Base-by-base conservation (phyloP, 2,888 invertebrate genomes). In the Lasioglossum lativentre region DNA sequence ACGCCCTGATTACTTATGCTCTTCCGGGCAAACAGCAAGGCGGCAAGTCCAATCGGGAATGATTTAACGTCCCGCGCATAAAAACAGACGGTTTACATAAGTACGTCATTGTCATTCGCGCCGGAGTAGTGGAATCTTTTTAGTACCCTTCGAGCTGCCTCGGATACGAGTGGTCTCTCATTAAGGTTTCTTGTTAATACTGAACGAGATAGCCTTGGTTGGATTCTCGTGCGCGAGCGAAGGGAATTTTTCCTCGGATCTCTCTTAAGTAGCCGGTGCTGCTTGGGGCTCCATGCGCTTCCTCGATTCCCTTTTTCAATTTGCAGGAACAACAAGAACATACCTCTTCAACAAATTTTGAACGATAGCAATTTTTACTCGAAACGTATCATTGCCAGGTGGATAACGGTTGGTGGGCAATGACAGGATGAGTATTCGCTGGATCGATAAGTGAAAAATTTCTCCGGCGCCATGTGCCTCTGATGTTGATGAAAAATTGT, bases 81-180 rank as follows among this genome's bases (percentile, higher is more conserved):
- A 89, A 88, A 91, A 92, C 92, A 91, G 88, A 86, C 90, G 91
- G 92, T 92, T 93, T 92, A 92, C 92, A 93, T 91, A 92, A 93
- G 91, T 90, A 91, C 89, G 86, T 90, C 90, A 90, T 90, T 90
- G 92, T 91, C 91, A 91, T 92, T 90, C 90, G 86, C 87, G 79
- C 75, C 85, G 78, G 85, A 86, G 83, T 70, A 75, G 90, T 81
- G 88, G 85, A 87, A 87, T 85, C 88, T 88, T 81, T 87, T 87
- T 84, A 80, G 85, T 81, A 80, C 86, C 86, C 76, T 80, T 86
- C 70, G 83, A 75, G 73, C 56, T 83, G 86, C 83, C 66, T 74
- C 79, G 68, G 75, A 88, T 82, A 82, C 89, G 84, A 86, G 82
- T 86, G 81, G 90, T 68, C 73, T 85, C 89, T 90, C 90, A 80